These are phyloP conservation scores for Malurus cyaneus DNA, from an alignment of 2,113 vertebrate species.

Conservation along the genomic window DNA sequence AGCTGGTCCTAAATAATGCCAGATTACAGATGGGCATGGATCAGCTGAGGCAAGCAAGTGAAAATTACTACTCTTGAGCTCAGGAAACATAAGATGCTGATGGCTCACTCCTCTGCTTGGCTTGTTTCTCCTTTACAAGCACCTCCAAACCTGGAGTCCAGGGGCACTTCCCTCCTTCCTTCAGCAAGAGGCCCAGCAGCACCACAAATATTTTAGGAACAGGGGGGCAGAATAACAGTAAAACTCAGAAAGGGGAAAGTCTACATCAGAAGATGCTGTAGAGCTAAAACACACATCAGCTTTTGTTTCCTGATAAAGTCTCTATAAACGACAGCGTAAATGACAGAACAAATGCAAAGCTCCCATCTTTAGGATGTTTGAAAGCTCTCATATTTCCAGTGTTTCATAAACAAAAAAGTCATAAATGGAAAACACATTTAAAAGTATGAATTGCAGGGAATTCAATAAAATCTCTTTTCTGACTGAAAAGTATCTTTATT, in stretches of 20 bases:
- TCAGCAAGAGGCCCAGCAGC: background rate
- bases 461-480: conserved; percentile 61
- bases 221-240: background rate
- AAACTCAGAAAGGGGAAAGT: background rate
- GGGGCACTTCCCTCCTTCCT: background rate
- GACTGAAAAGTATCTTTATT: conserved; percentile 54
- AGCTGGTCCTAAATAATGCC: background rate
- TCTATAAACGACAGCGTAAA: background rate
- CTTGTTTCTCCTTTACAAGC: background rate
- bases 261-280: background rate
- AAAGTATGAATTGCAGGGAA: conserved; percentile 36
- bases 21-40: background rate
- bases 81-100: background rate
- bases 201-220: background rate
- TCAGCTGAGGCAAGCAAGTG: background rate
- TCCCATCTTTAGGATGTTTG: conserved; percentile 13
- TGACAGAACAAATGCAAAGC: background rate
- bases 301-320: background rate
- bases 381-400: conserved; percentile 39
- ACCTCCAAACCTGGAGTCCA: background rate
- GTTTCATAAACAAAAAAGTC: conserved; percentile 52
- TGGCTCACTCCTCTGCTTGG: rapidly evolving
- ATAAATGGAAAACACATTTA: conserved; percentile 67
- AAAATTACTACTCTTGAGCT: background rate
- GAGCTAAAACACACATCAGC: background rate